Evolutionary conservation across 1,140 invertebrate genomes (phyloP).

Genomic region (Littorina saxatilis): DNA sequence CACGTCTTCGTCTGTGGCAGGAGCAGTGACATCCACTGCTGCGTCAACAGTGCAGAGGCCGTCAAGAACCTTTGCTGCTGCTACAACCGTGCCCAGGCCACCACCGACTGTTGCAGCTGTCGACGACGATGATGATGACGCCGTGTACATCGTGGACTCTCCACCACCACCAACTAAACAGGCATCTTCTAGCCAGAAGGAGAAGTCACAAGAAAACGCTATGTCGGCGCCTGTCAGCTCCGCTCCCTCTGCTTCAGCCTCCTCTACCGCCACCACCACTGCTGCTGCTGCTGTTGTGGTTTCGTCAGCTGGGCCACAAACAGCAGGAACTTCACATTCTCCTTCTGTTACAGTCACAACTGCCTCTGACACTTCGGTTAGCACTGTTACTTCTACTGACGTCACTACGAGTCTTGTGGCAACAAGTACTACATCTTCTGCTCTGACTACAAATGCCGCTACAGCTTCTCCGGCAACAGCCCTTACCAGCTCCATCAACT

Average conservation of each 20-base stretch:
- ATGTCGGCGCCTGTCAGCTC: not conserved
- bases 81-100: too few relatives aligned
- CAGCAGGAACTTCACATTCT: not conserved
- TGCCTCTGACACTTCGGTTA: too few relatives aligned
- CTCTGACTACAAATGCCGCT: too few relatives aligned
- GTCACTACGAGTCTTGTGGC: too few relatives aligned
- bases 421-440: too few relatives aligned
- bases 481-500: too few relatives aligned
- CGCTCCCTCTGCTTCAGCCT: not conserved
- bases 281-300: slow-evolving; percentile 8
- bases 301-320: not conserved
- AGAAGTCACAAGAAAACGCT: not conserved
- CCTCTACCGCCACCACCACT: not conserved
- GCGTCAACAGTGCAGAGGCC: not conserved
- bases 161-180: not conserved
- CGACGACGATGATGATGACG: not conserved
- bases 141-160: slow-evolving; percentile 8
- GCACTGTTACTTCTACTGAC: too few relatives aligned
- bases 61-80: too few relatives aligned
- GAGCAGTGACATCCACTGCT: not conserved
- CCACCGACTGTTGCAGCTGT: too few relatives aligned
- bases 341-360: too few relatives aligned
- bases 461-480: too few relatives aligned
- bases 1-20: not conserved
- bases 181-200: not conserved